These are phyloP conservation scores for Ahaetulla prasina DNA, from an alignment of 2,113 vertebrate genomes.

Conservation along the genomic window DNA sequence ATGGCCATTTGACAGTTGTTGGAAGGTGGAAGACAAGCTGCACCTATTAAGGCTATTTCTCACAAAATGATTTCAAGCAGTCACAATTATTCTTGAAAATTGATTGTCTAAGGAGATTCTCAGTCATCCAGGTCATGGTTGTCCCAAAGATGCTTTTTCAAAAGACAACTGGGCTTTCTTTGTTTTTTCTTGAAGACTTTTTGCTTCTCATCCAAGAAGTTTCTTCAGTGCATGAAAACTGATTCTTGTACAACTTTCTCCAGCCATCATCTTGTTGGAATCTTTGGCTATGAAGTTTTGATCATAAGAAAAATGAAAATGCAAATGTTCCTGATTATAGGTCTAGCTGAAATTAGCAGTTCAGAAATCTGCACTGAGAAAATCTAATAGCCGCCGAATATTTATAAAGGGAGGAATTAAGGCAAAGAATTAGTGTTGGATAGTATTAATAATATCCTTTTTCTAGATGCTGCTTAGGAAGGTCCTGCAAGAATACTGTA, in stretches of 20 bases:
- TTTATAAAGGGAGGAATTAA: neutral
- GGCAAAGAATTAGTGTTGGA: fast-evolving
- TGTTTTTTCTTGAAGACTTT: too few species aligned
- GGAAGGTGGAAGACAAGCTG: neutral
- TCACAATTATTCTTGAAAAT: neutral
- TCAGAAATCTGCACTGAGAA: neutral
- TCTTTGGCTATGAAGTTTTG: neutral
- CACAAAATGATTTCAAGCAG: neutral
- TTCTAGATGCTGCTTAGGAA: neutral
- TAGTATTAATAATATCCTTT: neutral
- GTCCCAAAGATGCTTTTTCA: neutral
- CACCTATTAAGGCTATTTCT: neutral
- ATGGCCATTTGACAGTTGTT: neutral
- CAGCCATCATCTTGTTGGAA: neutral
- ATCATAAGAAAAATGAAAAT: neutral
- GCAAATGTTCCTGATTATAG: neutral
- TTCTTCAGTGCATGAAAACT: neutral
- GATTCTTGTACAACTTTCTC: neutral
- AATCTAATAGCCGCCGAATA: neutral
- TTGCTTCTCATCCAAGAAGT: too few species aligned
- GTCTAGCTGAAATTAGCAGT: neutral
- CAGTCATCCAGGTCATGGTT: neutral
- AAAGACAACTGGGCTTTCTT: too few species aligned
- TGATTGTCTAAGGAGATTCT: neutral
- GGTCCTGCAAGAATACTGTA: neutral